Evolutionary conservation across 2,797 vertebrate genomes (phyloP), one percentile per base, ranked within the genome.

Genomic region (Falco rusticolus): DNA sequence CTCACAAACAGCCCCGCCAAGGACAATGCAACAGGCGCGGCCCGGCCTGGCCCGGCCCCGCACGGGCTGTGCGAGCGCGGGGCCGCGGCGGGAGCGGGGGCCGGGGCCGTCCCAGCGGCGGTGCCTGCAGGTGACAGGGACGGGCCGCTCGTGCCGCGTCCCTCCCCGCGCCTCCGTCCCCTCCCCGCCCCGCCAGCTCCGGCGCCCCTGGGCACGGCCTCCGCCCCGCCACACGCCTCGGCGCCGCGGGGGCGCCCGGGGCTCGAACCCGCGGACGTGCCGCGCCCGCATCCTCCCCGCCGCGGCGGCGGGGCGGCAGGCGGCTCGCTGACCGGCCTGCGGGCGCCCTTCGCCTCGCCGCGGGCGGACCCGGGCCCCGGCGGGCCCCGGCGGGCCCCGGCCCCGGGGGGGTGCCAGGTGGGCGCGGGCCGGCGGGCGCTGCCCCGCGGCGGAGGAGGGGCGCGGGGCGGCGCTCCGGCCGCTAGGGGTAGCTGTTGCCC

Each of bases 401-500:
- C 18, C 48, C 57, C n/a, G n/a, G 29, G 64, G 41, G 69, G 39
- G 18, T 6, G n/a, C 66, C 78, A 63, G 87, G 91, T 80, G 75
- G 81, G 80, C 81, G 57, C 78, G 61, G 72, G 60, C 70, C 43
- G 66, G 72, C 75, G 72, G 84, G 82, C 80, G 61, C 77, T 87
- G 93, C 48, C 64, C 78, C 84, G 68, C 70, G 50, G 93, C 19
- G 93, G 82, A 29, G 84, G 68, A 84, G 61, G 91, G 82, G 87
- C 87, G 61, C 66, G 47, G 29, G 66, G 61, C 72, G n/a, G 70
- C 63, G 64, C 39, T 25, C 5, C 43, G 63, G 59, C 97, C 98
- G 93, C 98, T 97, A 98, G 98, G 97, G 98, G 98, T 95, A 95
- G 98, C 98, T 98, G 98, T 98, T 98, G 98, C 91, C 98, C 86